A percentile compares a stretch with the other conserved stretches of the same genome.
These are phyloP conservation scores for Drosophila melanosoma DNA, from an alignment of 2,888 invertebrate genomes.

Conservation along the genomic window DNA sequence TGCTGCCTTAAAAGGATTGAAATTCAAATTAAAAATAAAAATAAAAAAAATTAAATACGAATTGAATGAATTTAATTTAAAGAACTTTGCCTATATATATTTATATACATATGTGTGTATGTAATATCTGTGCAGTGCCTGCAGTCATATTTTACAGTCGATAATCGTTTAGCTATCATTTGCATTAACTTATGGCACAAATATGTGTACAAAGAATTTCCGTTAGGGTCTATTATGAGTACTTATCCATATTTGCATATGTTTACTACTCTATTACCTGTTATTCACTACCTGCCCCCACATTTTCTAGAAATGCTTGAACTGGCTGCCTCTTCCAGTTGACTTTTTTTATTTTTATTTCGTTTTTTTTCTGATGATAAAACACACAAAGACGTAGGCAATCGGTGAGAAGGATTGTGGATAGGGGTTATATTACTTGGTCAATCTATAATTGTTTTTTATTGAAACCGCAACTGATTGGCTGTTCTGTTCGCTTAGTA, in stretches of 20 bases:
- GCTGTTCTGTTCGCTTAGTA: slow-evolving; percentile 8
- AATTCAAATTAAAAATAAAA: not conserved
- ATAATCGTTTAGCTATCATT: slow-evolving; percentile 36
- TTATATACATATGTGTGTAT: not conserved
- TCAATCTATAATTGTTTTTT: slow-evolving; percentile 14
- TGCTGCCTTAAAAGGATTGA: slow-evolving; percentile 64
- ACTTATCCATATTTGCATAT: slow-evolving; percentile 51
- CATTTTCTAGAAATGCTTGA: not conserved
- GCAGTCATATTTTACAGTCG: slow-evolving; percentile 8
- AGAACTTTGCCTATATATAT: not conserved
- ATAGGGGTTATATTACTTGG: slow-evolving; percentile 10
- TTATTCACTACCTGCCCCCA: not conserved
- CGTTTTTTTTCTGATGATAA: too few relatives aligned
- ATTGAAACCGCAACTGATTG: slow-evolving; percentile 31
- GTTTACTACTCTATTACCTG: slow-evolving; percentile 53
- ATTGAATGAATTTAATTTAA: not conserved
- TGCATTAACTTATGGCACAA: slow-evolving; percentile 58
- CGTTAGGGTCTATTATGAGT: slow-evolving; percentile 33
- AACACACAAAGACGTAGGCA: too few relatives aligned
- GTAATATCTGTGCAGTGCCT: not conserved
- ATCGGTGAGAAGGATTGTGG: not conserved
- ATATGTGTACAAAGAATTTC: slow-evolving; percentile 25
- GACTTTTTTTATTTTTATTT: not conserved
- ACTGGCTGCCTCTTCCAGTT: slow-evolving; percentile 7
- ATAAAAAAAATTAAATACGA: not conserved